Base-by-base conservation (phyloP, 2,888 invertebrate genomes). In the Microdon myrmicae region DNA sequence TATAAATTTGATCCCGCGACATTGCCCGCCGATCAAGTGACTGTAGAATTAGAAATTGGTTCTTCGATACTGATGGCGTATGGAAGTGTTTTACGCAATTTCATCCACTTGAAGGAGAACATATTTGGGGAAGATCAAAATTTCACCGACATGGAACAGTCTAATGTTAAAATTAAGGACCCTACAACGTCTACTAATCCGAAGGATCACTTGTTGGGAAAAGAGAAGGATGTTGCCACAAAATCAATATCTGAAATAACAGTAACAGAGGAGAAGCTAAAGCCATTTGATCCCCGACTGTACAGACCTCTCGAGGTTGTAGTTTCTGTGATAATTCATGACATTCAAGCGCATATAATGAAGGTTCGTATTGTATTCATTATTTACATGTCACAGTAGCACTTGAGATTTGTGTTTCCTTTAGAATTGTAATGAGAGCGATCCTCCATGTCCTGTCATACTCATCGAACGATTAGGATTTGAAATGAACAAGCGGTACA, bases 81-180 rank as follows among this genome's bases (percentile, higher is more conserved):
- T 74, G 98, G 98, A 2, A 90, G 96, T 10, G 87, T 97, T 4
- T 84, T 99, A 20, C 87, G 91, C 47, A 90, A 92, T 75, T 91
- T 96, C 72, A 87, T 96, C 74, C 90, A 93, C 80, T 84, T 96
- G 28, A 89, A 96, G 84, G 97, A 99, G 81, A 98, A 98, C 75
- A 94, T 98, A 69, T 95, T 99, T 77, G 98, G 98, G 0, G 96
- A 95, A 79, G 93, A 96, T 82, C 96, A 98, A 80, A 86, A 85
- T 14, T 96, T 96, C 74, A 92, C 92, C 0, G 96, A 96, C 72
- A 95, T 96, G 90, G 91, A 91, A 70, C 87, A 88, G 69, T 82
- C 81, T 7, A 81, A 82, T 71, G 74, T 76, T 5, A 80, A 81
- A 22, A 82, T 85, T 0, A 83, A 75, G 61, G 73, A 74, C 7